Percentiles rank a stretch among this genome's conserved stretches.
These are phyloP conservation scores for Genyomyrus donnyi DNA, from an alignment of 2,113 vertebrate species.

Conservation along the genomic window DNA sequence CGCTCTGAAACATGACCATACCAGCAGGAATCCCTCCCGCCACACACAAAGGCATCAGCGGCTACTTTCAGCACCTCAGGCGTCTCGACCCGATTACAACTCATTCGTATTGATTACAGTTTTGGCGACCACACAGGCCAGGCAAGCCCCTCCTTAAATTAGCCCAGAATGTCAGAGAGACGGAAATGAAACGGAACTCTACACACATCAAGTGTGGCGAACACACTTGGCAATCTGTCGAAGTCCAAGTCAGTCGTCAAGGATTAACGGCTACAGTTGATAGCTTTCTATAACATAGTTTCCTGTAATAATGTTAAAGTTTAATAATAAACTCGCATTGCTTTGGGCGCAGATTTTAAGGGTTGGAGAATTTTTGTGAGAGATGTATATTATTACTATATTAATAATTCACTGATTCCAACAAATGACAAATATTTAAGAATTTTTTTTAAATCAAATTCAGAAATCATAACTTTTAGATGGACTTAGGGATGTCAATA, in stretches of 20 bases:
- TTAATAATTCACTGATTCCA: background rate
- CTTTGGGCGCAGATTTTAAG: background rate
- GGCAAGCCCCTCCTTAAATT: background rate
- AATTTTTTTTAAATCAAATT: background rate
- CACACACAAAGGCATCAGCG: background rate
- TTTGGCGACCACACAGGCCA: background rate
- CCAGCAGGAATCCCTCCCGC: background rate
- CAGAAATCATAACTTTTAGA: background rate
- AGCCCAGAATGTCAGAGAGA: background rate
- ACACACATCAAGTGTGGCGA: background rate
- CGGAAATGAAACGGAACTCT: background rate
- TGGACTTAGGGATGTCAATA: background rate
- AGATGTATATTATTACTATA: background rate
- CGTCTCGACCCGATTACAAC: background rate
- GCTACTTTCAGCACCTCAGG: background rate
- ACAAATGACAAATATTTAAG: background rate
- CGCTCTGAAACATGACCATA: background rate
- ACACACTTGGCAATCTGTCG: background rate
- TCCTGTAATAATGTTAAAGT: background rate
- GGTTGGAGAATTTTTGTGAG: background rate
- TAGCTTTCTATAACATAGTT: background rate
- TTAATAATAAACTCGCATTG: background rate
- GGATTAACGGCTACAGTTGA: background rate
- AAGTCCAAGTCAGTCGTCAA: background rate
- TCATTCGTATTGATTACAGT: background rate